phyloP scores from a whole-genome alignment of 2,888 invertebrate genomes.

The Vesta saturnalis region DNA sequence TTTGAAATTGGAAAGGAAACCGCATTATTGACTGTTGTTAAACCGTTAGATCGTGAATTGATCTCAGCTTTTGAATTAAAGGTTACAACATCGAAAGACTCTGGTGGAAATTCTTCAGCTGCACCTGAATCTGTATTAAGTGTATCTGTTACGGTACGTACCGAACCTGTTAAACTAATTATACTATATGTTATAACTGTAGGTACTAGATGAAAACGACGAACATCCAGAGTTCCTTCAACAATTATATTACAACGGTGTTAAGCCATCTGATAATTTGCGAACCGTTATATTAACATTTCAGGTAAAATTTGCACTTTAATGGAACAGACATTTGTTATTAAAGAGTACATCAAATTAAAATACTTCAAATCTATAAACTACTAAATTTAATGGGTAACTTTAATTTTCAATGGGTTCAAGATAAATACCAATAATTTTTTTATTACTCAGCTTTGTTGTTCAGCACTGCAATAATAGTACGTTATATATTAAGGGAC shows the following conservation, averaged over 20 bases:
- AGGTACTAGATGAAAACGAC: neutral
- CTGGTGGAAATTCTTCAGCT: slow-evolving; percentile 52
- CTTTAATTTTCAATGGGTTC: no score
- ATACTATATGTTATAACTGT: neutral
- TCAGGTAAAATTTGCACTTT: neutral
- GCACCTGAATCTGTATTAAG: slow-evolving; percentile 58
- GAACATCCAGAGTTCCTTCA: neutral
- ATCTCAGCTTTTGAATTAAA: slow-evolving; percentile 59
- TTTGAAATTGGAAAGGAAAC: slow-evolving; percentile 19
- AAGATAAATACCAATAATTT: no score
- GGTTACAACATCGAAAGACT: slow-evolving; percentile 65
- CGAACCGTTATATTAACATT: neutral
- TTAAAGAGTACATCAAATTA: no score
- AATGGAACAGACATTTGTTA: no score
- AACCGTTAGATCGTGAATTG: slow-evolving; percentile 63
- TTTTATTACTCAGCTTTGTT: no score
- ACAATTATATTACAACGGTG: neutral
- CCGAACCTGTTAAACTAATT: neutral
- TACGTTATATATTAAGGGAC: no score
- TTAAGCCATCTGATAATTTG: neutral
- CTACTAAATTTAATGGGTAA: no score
- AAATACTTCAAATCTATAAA: no score
- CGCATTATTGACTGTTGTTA: slow-evolving; percentile 43
- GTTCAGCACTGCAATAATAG: no score
- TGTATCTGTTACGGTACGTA: slow-evolving; percentile 52